Conservation (phyloP, 2,113 vertebrate species). For the Prionailurus viverrinus region DNA sequence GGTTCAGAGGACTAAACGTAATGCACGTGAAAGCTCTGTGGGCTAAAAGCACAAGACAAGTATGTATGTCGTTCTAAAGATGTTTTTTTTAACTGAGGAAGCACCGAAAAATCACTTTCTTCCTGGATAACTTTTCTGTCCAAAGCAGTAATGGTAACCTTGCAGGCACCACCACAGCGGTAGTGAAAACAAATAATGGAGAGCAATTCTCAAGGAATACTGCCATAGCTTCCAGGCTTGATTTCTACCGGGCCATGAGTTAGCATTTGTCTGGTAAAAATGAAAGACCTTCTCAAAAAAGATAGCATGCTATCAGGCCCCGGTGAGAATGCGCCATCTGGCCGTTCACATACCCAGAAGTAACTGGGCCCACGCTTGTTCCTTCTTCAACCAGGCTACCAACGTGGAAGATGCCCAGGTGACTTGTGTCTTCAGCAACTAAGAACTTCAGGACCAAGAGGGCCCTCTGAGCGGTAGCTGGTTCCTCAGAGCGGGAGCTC, state of each 20-base stretch:
- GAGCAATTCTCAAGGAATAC: neutral
- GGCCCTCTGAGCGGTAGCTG: neutral
- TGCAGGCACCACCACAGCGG: neutral
- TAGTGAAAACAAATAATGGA: neutral
- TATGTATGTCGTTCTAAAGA: neutral
- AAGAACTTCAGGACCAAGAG: neutral
- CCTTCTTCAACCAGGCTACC: neutral
- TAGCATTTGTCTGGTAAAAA: slow-evolving; percentile 17
- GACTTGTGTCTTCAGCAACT: neutral
- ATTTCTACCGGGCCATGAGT: neutral
- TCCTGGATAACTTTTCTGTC: neutral
- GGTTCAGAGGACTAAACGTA: neutral
- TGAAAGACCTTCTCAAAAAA: neutral
- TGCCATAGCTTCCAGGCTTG: neutral
- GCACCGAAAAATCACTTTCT: slow-evolving; percentile 48
- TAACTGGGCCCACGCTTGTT: neutral
- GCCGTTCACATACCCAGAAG: neutral
- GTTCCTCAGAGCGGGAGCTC: neutral
- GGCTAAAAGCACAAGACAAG: neutral
- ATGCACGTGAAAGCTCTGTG: neutral
- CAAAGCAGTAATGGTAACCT: neutral
- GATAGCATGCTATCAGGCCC: neutral
- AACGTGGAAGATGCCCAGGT: neutral
- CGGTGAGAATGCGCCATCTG: neutral
- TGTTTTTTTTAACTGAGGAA: neutral